Evolutionary conservation across 2,888 invertebrate species (phyloP).

Genomic region (Polietes domitor): DNA sequence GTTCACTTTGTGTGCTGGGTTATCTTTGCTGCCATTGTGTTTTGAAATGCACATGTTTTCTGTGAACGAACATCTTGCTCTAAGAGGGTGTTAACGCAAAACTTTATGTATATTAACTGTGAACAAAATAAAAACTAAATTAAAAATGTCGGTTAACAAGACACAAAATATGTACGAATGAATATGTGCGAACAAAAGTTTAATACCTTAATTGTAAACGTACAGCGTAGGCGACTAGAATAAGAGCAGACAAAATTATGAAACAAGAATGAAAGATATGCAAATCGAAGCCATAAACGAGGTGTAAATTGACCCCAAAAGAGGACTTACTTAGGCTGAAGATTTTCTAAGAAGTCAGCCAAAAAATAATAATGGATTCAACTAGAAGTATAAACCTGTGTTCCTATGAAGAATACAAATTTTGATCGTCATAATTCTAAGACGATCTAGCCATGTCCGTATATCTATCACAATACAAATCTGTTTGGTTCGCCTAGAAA

Average conservation of each 20-base stretch:
- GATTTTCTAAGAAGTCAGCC: too few species aligned
- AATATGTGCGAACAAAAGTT: neutral
- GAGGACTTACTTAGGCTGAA: too few species aligned
- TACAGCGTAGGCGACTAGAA: neutral
- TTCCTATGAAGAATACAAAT: too few species aligned
- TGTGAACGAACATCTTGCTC: neutral
- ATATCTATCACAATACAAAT: too few species aligned
- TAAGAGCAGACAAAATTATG: neutral
- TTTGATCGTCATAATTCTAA: too few species aligned
- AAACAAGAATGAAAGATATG: too few species aligned
- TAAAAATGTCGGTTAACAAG: slow-evolving; percentile 3
- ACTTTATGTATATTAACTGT: slow-evolving; percentile 1
- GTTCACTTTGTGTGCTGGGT: slow-evolving; percentile 1
- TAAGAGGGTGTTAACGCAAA: neutral
- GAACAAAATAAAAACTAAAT: slow-evolving; percentile 3
- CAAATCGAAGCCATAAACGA: too few species aligned
- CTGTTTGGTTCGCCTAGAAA: too few species aligned
- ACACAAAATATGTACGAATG: neutral
- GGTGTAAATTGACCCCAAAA: too few species aligned
- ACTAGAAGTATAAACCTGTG: too few species aligned
- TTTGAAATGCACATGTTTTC: neutral
- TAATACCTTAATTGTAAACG: slow-evolving; percentile 14
- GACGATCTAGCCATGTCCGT: too few species aligned
- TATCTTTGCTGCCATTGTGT: neutral
- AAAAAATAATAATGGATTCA: too few species aligned